These are phyloP conservation scores for Dryococelus australis DNA, from an alignment of 2,888 invertebrate species.

Conservation along the genomic window DNA sequence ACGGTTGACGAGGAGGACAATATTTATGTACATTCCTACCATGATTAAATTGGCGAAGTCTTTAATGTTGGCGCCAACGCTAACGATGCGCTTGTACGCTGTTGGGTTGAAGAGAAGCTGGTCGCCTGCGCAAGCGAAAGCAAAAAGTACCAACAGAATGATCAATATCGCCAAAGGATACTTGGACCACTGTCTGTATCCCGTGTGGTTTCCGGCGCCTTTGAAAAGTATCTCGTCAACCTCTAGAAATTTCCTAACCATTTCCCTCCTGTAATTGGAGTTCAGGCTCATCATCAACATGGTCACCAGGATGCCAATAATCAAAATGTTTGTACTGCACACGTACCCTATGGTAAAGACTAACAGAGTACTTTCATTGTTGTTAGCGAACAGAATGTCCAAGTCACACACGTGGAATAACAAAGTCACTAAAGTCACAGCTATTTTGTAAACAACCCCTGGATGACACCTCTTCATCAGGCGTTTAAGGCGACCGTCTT, in stretches of 20 bases:
- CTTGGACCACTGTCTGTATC: background rate
- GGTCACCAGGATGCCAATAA: background rate
- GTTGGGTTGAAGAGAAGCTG: background rate
- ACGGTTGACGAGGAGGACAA: background rate
- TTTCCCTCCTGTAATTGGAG: background rate
- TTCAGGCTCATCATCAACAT: background rate
- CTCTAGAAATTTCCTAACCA: background rate
- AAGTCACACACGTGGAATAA: background rate
- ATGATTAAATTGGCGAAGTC: background rate
- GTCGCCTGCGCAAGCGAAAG: background rate
- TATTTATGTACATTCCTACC: background rate
- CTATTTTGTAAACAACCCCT: background rate
- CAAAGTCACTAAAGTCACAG: background rate
- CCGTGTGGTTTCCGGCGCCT: background rate
- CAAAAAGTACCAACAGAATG: background rate
- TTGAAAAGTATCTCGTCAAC: background rate
- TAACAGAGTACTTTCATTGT: background rate
- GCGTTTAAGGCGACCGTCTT: background rate
- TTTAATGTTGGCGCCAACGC: background rate
- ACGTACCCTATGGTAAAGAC: background rate
- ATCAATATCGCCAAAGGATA: background rate
- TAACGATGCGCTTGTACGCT: background rate
- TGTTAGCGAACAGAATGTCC: background rate
- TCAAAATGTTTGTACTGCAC: background rate
- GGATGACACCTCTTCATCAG: background rate